Evolutionary conservation across 2,113 vertebrate genomes (phyloP), one percentile per base, ranked within the genome.

Genomic region (Boleophthalmus pectinirostris): DNA sequence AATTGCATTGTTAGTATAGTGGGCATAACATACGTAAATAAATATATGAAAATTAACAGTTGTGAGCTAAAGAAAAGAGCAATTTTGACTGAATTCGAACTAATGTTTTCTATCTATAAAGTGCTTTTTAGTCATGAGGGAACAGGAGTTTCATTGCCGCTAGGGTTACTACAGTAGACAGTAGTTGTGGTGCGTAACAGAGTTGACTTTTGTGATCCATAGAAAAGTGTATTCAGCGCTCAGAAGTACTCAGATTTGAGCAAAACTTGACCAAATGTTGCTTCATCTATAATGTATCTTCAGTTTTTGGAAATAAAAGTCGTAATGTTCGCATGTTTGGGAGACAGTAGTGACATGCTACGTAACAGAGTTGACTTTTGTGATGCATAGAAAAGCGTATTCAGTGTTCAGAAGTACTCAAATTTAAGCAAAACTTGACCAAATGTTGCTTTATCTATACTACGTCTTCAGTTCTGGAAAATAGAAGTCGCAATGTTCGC

Each of bases 161-260:
- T 47, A 9, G 4, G 46, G 2, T 14, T 12, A 12, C 2, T 12
- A 10, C 2, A 13, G 45, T 3, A 9, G 45, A 9, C 12, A 7
- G 3, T 46, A 0, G 10, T 13, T 46, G 45, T n/a, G 4, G 10
- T 43, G 38, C 10, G 46, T 47, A 47, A 47, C 81, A 82, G 79
- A 83, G 84, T 67, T 78, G 21, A 0, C 80, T 38, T 81, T 81
- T 88, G 81, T 85, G 10, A 77, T 78, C 83, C 71, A 79, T 74
- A 84, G 74, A 83, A 74, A 54, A 74, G 11, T 2, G 49, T 0
- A 67, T 25, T 69, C 70, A 80, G 82, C 75, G 57, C 70, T 5
- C 58, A 65, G 81, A 86, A 75, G 61, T 15, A 47, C 13, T 47
- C 46, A 14, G 4, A 47, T 16, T 16, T 14, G 1, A 16, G 38